Base-by-base conservation (phyloP, 2,113 vertebrate genomes). In the Henicopernis longicauda region DNA sequence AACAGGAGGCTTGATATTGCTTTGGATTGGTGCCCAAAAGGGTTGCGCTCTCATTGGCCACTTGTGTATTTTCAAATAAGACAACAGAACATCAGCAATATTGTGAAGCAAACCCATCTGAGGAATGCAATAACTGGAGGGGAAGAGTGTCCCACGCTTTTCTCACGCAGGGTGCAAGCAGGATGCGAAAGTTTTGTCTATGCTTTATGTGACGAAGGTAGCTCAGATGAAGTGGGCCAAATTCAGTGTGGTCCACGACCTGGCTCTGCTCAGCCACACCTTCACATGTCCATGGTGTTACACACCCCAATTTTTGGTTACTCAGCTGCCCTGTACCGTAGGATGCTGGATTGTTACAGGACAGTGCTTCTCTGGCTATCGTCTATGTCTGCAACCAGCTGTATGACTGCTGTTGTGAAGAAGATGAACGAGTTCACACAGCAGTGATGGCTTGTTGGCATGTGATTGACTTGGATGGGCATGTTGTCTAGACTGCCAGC, bases 21-120 rank as follows among this genome's bases (percentile, higher is more conserved):
- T 76, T 96, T 97, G 97, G 83, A 92, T 14, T 82, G 61, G 36
- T 95, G 94, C 95, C 96, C 91, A 95, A 95, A 89, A 91, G 62
- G 73, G 36, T 57, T 91, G 74, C 9, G 3, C 14, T 57, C 36
- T 87, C 77, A 61, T 20, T 87, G 83, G 36, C 40, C 91, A 40
- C 47, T 82, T 45, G 45, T 16, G 57, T 65, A 47, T 93, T 89
- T 93, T 95, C 73, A 76, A 93, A 38, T 82, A 79, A 82, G 70
- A 70, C 77, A 76, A 54, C 16, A 94, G 72, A 84, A 52, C 44
- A 82, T 69, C 29, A 82, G 26, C 38, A 82, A 61, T 89, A 79
- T 15, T 45, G 31, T 72, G 79, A 93, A 92, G 54, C 25, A 92
- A 92, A 72, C 65, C 34, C 61, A 42, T n/a, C 45, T 54, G 29